Conservation (phyloP, 2,888 invertebrate genomes). For the Campoplex capitator region DNA sequence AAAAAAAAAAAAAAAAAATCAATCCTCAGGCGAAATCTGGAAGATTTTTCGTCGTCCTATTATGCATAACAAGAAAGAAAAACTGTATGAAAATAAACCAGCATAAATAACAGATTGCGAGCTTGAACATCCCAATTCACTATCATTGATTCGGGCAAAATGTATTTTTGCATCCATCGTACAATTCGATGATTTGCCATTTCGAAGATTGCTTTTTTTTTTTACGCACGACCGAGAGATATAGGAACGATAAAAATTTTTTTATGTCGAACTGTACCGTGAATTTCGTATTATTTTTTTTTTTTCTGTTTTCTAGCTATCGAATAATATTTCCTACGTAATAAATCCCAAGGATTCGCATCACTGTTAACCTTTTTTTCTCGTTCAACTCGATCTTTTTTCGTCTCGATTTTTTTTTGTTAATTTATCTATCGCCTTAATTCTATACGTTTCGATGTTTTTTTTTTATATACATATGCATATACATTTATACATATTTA, state of each 20-base stretch:
- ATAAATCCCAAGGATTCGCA: conserved; percentile 24
- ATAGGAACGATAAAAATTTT: conserved; percentile 1
- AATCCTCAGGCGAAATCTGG: conserved; percentile 48
- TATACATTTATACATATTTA: not conserved
- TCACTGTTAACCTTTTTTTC: conserved; percentile 34
- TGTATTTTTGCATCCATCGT: not conserved
- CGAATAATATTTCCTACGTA: conserved; percentile 16
- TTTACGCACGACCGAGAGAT: not conserved
- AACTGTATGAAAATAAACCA: not conserved
- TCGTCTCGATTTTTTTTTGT: conserved; percentile 2
- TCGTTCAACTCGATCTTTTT: conserved; percentile 6
- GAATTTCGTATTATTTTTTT: not conserved
- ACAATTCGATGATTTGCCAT: not conserved
- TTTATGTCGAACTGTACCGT: conserved; percentile 1
- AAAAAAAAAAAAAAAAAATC: not conserved
- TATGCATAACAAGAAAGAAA: not conserved
- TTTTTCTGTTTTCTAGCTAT: conserved; percentile 12
- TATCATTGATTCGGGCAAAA: not conserved
- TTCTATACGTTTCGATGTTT: conserved; percentile 55
- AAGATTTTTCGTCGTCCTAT: conserved; percentile 49
- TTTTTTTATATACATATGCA: conserved; percentile 2
- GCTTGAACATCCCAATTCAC: not conserved
- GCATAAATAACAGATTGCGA: not conserved
- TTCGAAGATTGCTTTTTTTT: not conserved
- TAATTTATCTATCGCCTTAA: conserved; percentile 53